phyloP scores from a whole-genome alignment of 2,888 invertebrate species.

The Erannis defoliaria region DNA sequence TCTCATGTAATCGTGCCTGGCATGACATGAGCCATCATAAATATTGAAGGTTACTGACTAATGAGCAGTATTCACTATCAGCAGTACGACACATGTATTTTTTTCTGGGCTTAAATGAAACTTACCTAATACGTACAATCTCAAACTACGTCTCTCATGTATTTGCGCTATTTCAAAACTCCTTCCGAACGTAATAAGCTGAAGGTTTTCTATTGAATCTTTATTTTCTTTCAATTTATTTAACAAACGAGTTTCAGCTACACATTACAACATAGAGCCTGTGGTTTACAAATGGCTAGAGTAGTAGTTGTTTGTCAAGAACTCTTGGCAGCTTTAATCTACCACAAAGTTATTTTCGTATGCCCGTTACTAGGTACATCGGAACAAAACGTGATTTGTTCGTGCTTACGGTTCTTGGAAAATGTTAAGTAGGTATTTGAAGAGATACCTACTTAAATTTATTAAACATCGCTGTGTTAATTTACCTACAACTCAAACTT shows the following conservation, averaged over 20 bases:
- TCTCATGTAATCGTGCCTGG: too few species aligned
- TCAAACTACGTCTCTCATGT: too few species aligned
- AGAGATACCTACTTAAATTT: background rate
- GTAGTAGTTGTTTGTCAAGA: conserved; percentile 13
- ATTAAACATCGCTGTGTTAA: background rate
- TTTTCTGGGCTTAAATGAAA: too few species aligned
- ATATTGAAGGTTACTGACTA: background rate
- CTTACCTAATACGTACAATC: too few species aligned
- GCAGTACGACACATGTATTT: too few species aligned
- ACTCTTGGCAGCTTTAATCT: conserved; percentile 29
- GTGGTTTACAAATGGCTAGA: background rate
- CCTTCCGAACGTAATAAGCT: background rate
- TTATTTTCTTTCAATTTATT: background rate
- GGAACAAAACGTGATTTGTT: conserved; percentile 48
- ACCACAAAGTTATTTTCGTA: conserved; percentile 47
- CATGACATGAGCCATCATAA: background rate
- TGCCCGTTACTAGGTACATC: conserved; percentile 43
- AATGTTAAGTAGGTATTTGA: conserved; percentile 8
- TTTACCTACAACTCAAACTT: background rate
- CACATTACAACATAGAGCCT: background rate
- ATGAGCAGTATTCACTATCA: background rate
- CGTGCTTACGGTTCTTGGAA: conserved; percentile 23
- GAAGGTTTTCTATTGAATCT: background rate
- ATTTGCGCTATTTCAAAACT: background rate
- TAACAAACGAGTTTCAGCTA: background rate